Conservation (phyloP, 2,888 invertebrate species). For the Aleiodes leptofemur region DNA sequence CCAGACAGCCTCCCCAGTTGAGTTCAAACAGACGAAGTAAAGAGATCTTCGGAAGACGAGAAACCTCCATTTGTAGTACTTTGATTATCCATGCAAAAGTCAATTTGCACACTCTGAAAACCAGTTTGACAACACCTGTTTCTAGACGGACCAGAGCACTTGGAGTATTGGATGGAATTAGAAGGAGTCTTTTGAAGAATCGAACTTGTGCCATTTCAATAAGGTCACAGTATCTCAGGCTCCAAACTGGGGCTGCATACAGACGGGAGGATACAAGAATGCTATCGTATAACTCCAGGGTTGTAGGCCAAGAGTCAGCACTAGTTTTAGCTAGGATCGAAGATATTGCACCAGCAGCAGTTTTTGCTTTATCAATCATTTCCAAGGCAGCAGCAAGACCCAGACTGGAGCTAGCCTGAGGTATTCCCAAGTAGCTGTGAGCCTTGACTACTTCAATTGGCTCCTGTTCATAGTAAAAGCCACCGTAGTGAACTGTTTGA, state of each 20-base stretch:
- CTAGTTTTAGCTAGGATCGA: background rate
- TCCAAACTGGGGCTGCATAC: constrained; percentile 19
- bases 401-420: background rate
- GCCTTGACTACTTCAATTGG: no score
- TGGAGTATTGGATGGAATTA: constrained; percentile 25
- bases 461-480: no score
- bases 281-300: constrained; percentile 3
- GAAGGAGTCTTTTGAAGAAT: constrained; percentile 23
- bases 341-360: background rate
- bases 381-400: background rate
- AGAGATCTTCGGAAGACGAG: background rate
- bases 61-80: background rate
- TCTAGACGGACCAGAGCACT: background rate
- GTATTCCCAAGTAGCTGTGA: background rate
- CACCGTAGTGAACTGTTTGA: no score
- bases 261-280: background rate
- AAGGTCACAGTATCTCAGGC: constrained; percentile 6
- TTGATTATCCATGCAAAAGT: background rate
- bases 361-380: background rate
- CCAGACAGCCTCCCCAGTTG: background rate
- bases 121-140: background rate
- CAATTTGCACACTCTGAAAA: background rate
- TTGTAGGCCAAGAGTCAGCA: constrained; percentile 1
- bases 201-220: constrained; percentile 19
- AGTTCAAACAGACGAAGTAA: background rate